Percentiles rank a stretch among this genome's conserved stretches.
phyloP scores from a whole-genome alignment of 2,113 vertebrate species.

The Morone saxatilis region DNA sequence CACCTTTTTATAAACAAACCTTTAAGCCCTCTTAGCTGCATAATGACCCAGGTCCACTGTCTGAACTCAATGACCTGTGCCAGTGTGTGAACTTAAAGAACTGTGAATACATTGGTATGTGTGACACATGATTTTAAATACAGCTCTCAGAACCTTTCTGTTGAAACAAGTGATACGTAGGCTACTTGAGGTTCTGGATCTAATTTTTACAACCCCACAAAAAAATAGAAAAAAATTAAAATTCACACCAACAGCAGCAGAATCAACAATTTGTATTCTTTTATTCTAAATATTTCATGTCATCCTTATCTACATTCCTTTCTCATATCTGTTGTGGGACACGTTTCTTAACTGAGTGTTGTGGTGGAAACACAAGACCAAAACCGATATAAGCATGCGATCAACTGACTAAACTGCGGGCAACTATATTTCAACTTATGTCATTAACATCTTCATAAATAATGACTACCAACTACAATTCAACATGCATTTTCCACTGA shows the following conservation, averaged over 20 bases:
- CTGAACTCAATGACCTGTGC: slow-evolving; percentile 33
- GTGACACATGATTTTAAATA: background rate
- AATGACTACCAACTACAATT: background rate
- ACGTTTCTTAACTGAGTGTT: background rate
- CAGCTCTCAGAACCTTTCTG: background rate
- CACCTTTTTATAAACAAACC: slow-evolving; percentile 7
- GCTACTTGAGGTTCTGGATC: background rate
- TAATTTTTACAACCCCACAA: background rate
- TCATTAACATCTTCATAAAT: background rate
- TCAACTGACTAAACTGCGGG: background rate
- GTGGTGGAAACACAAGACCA: background rate
- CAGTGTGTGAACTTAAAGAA: background rate
- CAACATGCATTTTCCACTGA: background rate
- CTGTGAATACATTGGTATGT: background rate
- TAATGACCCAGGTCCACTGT: slow-evolving; percentile 7
- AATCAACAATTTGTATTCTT: background rate
- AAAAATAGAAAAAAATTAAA: background rate
- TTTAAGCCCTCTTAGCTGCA: slow-evolving; percentile 29
- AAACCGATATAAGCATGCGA: background rate
- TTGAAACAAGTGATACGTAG: background rate
- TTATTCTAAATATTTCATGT: background rate
- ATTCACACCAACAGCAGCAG: background rate
- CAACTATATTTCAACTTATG: background rate
- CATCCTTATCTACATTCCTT: background rate
- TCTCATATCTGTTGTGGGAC: background rate